Conservation (phyloP, 92 coral and sea anemone species). For the Micromussa lordhowensis region DNA sequence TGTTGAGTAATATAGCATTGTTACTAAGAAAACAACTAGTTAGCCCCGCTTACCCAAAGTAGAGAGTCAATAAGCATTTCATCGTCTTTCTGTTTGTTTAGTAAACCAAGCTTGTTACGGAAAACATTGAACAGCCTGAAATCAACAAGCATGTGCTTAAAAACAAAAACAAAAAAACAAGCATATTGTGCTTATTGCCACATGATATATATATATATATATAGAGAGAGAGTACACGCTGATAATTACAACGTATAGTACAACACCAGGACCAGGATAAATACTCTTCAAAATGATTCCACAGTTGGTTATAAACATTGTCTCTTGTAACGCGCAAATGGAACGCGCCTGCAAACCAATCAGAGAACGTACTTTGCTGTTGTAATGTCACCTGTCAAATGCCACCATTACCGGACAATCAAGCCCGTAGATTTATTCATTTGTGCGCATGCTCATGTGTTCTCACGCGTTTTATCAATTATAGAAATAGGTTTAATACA, state of each 20-base stretch:
- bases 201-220: too few relatives aligned
- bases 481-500: too few relatives aligned
- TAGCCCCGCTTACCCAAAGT: constrained; percentile 74
- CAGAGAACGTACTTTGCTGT: not conserved
- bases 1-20: not conserved
- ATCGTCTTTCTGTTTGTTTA: constrained; percentile 59
- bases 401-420: too few relatives aligned
- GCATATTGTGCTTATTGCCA: not conserved
- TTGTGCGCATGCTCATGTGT: too few relatives aligned
- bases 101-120: constrained; percentile 85
- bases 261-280: too few relatives aligned
- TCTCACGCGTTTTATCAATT: too few relatives aligned
- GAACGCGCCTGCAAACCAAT: not conserved
- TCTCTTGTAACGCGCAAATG: not conserved
- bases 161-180: too few relatives aligned
- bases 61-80: constrained; percentile 78
- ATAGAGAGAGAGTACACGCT: too few relatives aligned
- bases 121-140: constrained; percentile 72
- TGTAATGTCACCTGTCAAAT: not conserved
- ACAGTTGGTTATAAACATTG: too few relatives aligned
- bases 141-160: not conserved
- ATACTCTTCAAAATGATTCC: too few relatives aligned
- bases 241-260: too few relatives aligned
- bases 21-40: not conserved
- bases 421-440: too few relatives aligned